Evolutionary conservation across 23 tunicate species (phyloP).

Genomic region (Ascidia mentula): DNA sequence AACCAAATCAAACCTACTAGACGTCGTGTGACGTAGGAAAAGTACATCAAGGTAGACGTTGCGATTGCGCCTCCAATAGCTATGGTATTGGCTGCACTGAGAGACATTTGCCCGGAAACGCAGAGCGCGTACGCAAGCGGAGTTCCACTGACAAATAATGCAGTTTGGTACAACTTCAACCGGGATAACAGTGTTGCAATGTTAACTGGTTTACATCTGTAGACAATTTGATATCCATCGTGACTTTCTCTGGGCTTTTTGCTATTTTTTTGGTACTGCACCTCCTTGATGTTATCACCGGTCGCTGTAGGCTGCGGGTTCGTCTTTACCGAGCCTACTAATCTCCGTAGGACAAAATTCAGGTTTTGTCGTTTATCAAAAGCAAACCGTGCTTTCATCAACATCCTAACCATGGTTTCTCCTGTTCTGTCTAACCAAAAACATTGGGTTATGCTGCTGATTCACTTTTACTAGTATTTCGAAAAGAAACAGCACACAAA

Average conservation of each 20-base stretch:
- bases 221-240: slow-evolving; percentile 24
- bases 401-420: no score
- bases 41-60: slow-evolving; percentile 13
- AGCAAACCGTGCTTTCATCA: no score
- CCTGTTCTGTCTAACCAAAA: no score
- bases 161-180: slow-evolving; percentile 37
- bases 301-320: no score
- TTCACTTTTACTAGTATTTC: no score
- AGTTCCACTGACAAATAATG: slow-evolving; percentile 8
- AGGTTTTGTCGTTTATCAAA: no score
- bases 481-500: no score
- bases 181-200: slow-evolving; percentile 16
- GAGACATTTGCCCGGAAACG: neutral
- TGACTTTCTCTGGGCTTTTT: slow-evolving; percentile 7
- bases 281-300: neutral
- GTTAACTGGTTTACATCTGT: slow-evolving; percentile 22
- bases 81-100: neutral
- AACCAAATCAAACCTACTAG: slow-evolving; percentile 40
- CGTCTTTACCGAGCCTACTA: neutral
- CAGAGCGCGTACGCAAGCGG: slow-evolving; percentile 10
- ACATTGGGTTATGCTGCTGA: no score
- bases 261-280: neutral
- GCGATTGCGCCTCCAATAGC: slow-evolving; percentile 22
- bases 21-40: slow-evolving; percentile 35
- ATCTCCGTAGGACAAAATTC: neutral